Evolutionary conservation across 2,888 invertebrate genomes (phyloP).

Genomic region (Acronicta leporina): DNA sequence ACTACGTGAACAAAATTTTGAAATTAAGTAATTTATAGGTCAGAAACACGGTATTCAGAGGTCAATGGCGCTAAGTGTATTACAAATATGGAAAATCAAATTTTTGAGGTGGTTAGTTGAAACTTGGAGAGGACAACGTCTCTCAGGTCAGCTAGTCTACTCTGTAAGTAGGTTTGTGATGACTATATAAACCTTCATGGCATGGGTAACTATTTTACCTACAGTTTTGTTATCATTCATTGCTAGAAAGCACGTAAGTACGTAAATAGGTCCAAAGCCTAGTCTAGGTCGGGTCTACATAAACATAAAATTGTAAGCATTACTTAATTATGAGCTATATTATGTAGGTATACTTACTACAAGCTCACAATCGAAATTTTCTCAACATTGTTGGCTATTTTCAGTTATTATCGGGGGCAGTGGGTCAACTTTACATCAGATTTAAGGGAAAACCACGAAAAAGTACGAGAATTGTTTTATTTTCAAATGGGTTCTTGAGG

Average conservation of each 20-base stretch:
- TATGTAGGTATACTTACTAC: not conserved
- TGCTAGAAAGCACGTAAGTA: conserved; percentile 38
- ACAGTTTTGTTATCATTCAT: conserved; percentile 43
- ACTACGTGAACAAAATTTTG: no score
- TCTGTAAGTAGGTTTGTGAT: not conserved
- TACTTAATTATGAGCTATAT: conserved; percentile 34
- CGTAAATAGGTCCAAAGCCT: conserved; percentile 15
- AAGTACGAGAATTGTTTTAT: conserved; percentile 68
- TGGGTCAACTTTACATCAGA: conserved; percentile 76
- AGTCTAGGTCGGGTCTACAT: conserved; percentile 24
- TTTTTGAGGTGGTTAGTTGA: no score
- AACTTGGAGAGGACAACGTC: no score
- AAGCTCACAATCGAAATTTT: conserved; percentile 35
- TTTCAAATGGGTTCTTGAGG: conserved; percentile 67
- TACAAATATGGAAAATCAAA: no score
- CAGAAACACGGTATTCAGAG: no score
- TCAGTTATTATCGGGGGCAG: conserved; percentile 71
- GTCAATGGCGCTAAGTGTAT: no score
- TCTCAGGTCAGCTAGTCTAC: no score
- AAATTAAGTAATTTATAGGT: no score
- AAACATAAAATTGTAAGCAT: conserved; percentile 38
- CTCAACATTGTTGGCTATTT: conserved; percentile 52
- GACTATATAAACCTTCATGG: conserved; percentile 22
- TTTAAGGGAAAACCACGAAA: conserved; percentile 69
- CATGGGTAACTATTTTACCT: conserved; percentile 20